Evolutionary conservation across 2,113 vertebrate genomes (phyloP).

Genomic region (Campylomormyrus tamandua): DNA sequence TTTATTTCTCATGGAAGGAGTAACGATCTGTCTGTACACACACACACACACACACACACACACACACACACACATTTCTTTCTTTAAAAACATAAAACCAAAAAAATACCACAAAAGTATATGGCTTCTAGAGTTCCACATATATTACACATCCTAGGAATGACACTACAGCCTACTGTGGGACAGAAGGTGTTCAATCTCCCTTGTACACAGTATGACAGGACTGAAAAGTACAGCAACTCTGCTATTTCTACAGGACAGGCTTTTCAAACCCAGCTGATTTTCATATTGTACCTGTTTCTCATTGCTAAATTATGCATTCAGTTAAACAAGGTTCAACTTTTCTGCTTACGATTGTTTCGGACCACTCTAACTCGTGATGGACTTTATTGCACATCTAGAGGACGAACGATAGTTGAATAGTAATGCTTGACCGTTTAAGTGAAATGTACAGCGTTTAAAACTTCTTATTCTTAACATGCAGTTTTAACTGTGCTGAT

Average conservation of each 20-base stretch:
- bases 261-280: constrained; percentile 40
- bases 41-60: background rate
- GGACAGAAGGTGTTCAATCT: constrained; percentile 26
- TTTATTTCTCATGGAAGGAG: constrained; percentile 53
- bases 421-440: constrained; percentile 38
- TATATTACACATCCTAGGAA: constrained; percentile 21
- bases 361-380: constrained; percentile 18
- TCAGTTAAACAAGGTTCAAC: constrained; percentile 3
- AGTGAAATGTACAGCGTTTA: constrained; percentile 60
- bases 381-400: constrained; percentile 63
- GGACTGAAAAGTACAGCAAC: constrained; percentile 22
- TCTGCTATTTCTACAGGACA: constrained; percentile 31
- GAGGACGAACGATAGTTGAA: constrained; percentile 51
- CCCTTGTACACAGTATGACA: constrained; percentile 23
- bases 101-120: constrained; percentile 14
- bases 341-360: background rate
- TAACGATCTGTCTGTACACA: constrained; percentile 23
- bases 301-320: background rate
- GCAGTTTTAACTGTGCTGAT: constrained; percentile 59
- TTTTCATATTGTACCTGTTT: constrained; percentile 21
- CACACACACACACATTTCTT: background rate
- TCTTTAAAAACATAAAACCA: constrained; percentile 11
- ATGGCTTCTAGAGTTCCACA: constrained; percentile 17
- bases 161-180: constrained; percentile 27
- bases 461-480: constrained; percentile 55